Evolutionary conservation across 2,797 vertebrate genomes (phyloP), one percentile per base, ranked within the genome.

Genomic region (Rhadinocentrus ornatus): DNA sequence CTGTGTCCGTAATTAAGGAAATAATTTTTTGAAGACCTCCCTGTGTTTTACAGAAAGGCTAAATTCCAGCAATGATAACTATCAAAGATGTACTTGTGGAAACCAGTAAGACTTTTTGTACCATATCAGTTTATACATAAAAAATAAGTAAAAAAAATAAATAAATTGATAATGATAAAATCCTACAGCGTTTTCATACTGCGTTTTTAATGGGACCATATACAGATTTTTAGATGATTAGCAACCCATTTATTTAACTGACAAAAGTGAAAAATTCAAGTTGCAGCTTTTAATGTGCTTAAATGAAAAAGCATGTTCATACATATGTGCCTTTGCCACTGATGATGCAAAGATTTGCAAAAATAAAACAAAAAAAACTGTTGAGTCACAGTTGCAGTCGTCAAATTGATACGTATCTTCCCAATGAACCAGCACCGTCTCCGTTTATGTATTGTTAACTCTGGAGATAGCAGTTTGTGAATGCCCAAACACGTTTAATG

Each of bases 401-500:
- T 71, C 54, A 34, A n/a, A 16, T 53, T 65, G 44, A 71, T 73
- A 35, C 68, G 6, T 37, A 48, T 24, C 29, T 68, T 53, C 39
- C 53, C 52, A 52, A 34, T 73, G 64, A 85, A 70, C 34, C 66
- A 55, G 39, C 41, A 53, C 57, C n/a, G 79, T 83, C 39, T 77
- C 15, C 62, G 65, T 86, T 70, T 73, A 73, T 72, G 64, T 75
- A 29, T 55, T 2, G 2, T 48, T 26, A 66, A 27, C 67, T 79
- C 58, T 5, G 26, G 59, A 73, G 69, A 56, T 76, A 78, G 79
- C 69, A 32, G 68, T 32, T 63, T 27, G 59, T 9, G 24, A 74
- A 62, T 82, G 91, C 81, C 89, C 69, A 63, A 86, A 74, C 90
- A 78, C 69, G 88, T 89, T 84, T 54, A 32, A 57, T 67, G 20